Conservation (phyloP, 2,113 vertebrate species). For the Oxyruncus cristatus region DNA sequence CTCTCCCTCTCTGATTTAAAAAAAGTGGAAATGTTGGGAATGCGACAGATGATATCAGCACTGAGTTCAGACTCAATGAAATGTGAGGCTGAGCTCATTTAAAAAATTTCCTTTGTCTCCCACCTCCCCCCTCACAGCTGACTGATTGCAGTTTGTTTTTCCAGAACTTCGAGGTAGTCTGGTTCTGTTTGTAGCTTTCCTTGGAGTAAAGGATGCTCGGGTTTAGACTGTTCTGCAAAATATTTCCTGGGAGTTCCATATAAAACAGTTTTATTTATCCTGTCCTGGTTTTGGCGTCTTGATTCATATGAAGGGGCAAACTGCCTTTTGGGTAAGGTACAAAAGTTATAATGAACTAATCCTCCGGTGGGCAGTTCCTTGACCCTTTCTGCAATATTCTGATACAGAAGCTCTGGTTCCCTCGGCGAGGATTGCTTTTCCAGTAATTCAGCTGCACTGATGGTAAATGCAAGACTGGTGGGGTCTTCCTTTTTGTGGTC, state of each 20-base stretch:
- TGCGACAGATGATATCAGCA: neutral
- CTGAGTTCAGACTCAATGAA: slow-evolving; percentile 24
- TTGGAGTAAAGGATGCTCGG: slow-evolving; percentile 88
- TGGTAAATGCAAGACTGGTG: slow-evolving; percentile 85
- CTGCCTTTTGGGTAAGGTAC: slow-evolving; percentile 97
- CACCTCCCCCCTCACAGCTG: slow-evolving; percentile 59
- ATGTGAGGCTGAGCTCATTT: slow-evolving; percentile 2
- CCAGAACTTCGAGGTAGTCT: slow-evolving; percentile 99
- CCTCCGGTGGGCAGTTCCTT: slow-evolving; percentile 87
- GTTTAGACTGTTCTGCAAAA: slow-evolving; percentile 87
- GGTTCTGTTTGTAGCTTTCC: slow-evolving; percentile 94
- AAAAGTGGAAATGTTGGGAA: slow-evolving; percentile 32
- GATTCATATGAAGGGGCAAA: slow-evolving; percentile 88
- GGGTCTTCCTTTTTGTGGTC: slow-evolving; percentile 85
- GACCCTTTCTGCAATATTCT: slow-evolving; percentile 89
- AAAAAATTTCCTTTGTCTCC: slow-evolving; percentile 21
- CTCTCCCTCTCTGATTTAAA: neutral
- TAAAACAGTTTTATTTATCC: slow-evolving; percentile 92
- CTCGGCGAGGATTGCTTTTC: slow-evolving; percentile 80
- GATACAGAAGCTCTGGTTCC: slow-evolving; percentile 91
- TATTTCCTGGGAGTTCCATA: slow-evolving; percentile 97
- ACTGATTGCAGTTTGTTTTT: slow-evolving; percentile 99
- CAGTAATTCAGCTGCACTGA: slow-evolving; percentile 89
- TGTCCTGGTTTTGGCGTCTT: slow-evolving; percentile 89
- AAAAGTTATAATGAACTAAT: slow-evolving; percentile 93